Evolutionary conservation across 2,113 vertebrate genomes (phyloP).

Genomic region (Crotalus tigris): DNA sequence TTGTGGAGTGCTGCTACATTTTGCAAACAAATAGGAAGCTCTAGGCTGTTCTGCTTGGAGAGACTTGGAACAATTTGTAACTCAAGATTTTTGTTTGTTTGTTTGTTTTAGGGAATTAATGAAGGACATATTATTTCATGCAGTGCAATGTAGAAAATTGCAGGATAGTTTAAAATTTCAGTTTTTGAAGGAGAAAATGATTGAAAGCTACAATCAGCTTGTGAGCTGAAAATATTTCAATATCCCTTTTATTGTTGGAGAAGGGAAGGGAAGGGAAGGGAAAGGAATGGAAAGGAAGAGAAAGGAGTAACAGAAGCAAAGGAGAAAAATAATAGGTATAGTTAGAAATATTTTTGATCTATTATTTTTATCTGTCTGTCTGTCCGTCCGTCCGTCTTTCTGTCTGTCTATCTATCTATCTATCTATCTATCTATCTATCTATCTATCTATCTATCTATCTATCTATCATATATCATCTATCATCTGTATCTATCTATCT

Average conservation of each 20-base stretch:
- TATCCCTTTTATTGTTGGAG: neutral
- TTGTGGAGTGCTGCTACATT: conserved; percentile 49
- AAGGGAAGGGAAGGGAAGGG: neutral
- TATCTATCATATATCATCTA: no score
- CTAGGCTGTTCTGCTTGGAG: neutral
- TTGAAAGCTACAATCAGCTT: neutral
- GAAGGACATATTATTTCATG: no score
- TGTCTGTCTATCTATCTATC: no score
- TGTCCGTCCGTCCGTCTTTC: no score
- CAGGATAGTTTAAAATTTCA: neutral
- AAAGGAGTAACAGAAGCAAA: neutral
- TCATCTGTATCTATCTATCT: no score
- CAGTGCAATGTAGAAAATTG: neutral
- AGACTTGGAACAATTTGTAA: neutral
- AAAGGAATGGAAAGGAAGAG: no score
- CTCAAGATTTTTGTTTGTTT: neutral
- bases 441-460: no score
- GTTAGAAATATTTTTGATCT: neutral
- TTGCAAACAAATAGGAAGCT: conserved; percentile 59
- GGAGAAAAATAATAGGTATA: neutral
- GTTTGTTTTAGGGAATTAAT: neutral
- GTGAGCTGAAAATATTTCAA: neutral
- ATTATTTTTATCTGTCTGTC: neutral
- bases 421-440: no score
- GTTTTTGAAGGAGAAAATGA: neutral